Evolutionary conservation across 2,113 vertebrate species (phyloP).

Genomic region (Chloroceryle aenea): DNA sequence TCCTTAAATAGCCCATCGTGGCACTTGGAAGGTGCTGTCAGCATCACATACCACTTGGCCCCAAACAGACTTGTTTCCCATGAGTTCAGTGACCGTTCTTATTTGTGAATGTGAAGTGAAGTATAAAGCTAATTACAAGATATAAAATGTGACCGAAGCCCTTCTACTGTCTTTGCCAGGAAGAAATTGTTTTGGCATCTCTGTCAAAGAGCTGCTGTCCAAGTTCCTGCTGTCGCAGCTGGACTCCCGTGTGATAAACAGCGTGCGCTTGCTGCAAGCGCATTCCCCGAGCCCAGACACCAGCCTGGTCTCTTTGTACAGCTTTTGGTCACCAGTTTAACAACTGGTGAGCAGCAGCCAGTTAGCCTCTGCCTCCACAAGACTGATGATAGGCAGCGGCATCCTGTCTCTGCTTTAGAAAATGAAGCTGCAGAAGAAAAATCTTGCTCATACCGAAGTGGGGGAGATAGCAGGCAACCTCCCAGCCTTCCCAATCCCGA

Average conservation of each 20-base stretch:
- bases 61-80: neutral
- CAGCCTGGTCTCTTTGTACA: neutral
- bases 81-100: neutral
- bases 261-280: fast-evolving
- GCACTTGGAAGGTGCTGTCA: neutral
- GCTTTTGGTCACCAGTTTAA: neutral
- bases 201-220: neutral
- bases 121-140: neutral
- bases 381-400: neutral
- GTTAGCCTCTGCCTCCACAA: neutral
- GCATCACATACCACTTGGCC: neutral
- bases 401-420: slow-evolving; percentile 19
- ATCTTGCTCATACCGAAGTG: neutral
- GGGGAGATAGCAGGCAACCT: neutral
- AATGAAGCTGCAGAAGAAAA: neutral
- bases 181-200: neutral
- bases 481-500: neutral
- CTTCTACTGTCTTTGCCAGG: neutral
- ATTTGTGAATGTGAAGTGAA: neutral
- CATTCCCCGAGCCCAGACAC: neutral
- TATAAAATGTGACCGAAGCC: neutral
- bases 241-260: neutral
- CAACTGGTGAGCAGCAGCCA: neutral
- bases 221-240: neutral
- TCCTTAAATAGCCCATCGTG: neutral